These are phyloP conservation scores for Scarus forsteni DNA, from an alignment of 2,797 vertebrate species.

Conservation along the genomic window DNA sequence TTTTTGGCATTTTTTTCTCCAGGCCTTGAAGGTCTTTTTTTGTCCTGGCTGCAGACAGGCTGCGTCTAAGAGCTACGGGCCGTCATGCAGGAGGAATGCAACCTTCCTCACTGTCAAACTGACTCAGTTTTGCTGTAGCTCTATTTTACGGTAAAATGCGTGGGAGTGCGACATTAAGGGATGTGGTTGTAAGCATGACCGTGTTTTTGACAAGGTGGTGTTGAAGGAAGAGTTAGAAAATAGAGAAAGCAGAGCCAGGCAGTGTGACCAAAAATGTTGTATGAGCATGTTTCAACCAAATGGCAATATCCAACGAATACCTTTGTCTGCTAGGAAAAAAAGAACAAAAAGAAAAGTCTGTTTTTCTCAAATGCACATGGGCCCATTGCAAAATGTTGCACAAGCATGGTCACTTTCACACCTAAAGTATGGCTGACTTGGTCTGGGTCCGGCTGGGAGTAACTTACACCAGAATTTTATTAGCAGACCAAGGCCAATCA, in stretches of 20 bases:
- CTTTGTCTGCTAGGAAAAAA: no score
- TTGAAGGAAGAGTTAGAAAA: neutral
- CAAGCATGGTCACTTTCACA: no score
- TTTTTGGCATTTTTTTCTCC: slow-evolving; percentile 73
- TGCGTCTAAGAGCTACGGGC: slow-evolving; percentile 50
- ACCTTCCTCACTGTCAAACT: slow-evolving; percentile 59
- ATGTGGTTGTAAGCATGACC: neutral
- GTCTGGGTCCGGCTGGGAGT: no score
- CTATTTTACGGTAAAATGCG: slow-evolving; percentile 33
- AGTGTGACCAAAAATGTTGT: no score
- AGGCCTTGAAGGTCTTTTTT: slow-evolving; percentile 75
- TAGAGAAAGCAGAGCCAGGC: neutral
- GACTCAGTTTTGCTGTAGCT: slow-evolving; percentile 35
- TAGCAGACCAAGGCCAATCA: no score
- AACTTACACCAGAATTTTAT: no score
- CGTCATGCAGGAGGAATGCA: slow-evolving; percentile 79
- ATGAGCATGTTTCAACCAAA: no score
- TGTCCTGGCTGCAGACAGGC: slow-evolving; percentile 71
- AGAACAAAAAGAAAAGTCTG: no score
- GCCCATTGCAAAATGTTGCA: no score
- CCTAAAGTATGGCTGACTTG: no score
- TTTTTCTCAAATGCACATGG: no score
- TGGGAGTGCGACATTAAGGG: slow-evolving; percentile 22
- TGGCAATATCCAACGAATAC: no score
- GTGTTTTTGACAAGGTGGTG: neutral